Base-by-base conservation (phyloP, 2,797 vertebrate genomes). In the Macroramphosus scolopax region DNA sequence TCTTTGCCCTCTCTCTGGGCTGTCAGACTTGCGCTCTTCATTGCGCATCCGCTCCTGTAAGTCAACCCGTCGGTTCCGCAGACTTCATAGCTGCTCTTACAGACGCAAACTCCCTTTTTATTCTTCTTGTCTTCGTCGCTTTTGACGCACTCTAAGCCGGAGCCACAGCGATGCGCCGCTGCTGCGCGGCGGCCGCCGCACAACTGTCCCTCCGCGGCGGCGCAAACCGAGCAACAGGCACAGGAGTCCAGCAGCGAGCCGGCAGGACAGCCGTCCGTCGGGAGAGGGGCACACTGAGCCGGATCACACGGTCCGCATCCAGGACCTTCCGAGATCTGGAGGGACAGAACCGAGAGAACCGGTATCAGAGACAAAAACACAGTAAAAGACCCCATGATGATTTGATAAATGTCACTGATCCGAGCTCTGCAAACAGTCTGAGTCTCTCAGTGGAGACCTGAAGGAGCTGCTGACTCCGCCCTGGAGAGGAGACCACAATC, bases 61-160 rank as follows among this genome's bases (percentile, higher is more conserved):
- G 91, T 94, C 43, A 71, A 22, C 2, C 89, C 92, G 43, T 96
- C 91, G 63, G 77, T 88, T 44, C 94, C 94, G 68, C 95, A 97
- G 59, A 97, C 94, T 11, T 92, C 89, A 72, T 93, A 90, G 77
- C 81, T 69, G 79, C 66, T 90, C 74, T 93, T 94, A 60, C 94
- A 97, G 30, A 61, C 71, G 61, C 94, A 97, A 12, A 92, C 70
- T 1, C 92, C 92, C 30, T 68, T 5, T 31, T 91, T 91, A 14
- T 67, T 90, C 80, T 90, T 93, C 73, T 88, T 87, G 78, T 87
- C 75, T 65, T 22, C 76, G 12, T 79, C 80, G 61, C 75, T 81
- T 67, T 80, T 91, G 26, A 91, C 84, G 77, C 93, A 95, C 85
- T 95, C 94, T 47, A 94, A 77, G 1, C 93, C 92, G 3, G 84